Conservation (phyloP, 2,113 vertebrate genomes). For the Notarius lentiginosus region DNA sequence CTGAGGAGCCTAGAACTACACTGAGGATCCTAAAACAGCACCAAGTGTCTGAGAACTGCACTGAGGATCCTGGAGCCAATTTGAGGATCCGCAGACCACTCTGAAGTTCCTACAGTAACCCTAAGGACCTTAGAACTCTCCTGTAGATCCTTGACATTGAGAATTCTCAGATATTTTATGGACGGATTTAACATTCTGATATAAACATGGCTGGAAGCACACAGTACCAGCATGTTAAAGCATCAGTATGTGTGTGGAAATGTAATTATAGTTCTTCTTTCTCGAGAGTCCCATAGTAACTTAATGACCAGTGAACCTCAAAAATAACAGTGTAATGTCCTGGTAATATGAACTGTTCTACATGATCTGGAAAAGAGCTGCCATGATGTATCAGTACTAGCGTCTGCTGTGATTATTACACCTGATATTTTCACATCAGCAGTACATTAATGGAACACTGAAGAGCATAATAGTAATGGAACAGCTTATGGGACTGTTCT, state of each 20-base stretch:
- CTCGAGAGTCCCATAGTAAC: neutral
- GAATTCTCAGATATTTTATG: neutral
- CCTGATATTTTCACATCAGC: neutral
- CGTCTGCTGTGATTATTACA: neutral
- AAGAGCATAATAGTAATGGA: neutral
- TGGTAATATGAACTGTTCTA: neutral
- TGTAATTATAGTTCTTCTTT: conserved; percentile 6
- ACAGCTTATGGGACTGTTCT: neutral
- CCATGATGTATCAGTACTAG: neutral
- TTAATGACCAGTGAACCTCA: conserved; percentile 7
- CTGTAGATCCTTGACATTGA: neutral
- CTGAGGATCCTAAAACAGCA: neutral
- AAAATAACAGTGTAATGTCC: neutral
- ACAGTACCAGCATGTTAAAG: neutral
- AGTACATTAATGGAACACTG: neutral
- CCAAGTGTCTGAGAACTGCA: neutral
- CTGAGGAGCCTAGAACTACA: neutral
- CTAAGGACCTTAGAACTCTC: neutral
- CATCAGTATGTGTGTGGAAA: conserved; percentile 22
- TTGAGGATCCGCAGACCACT: neutral
- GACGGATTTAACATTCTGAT: neutral
- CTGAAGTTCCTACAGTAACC: neutral
- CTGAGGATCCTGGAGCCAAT: too few species aligned
- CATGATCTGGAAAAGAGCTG: conserved; percentile 3
- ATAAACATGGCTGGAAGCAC: neutral